phyloP scores from a whole-genome alignment of 2,113 vertebrate species.

The Anarhynchus alexandrinus region DNA sequence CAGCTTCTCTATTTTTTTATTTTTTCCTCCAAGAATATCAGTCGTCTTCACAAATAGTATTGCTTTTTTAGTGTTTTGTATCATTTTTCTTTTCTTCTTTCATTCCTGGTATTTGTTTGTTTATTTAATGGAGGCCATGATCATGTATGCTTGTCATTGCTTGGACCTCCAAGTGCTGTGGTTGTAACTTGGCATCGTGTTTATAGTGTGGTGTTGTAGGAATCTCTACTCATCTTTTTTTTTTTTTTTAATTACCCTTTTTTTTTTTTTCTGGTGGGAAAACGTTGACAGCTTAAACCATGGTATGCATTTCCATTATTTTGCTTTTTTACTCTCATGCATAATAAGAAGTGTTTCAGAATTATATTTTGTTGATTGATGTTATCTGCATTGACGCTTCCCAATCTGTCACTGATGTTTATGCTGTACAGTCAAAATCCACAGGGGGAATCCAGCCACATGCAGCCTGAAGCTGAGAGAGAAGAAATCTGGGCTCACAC shows the following conservation, averaged over 20 bases:
- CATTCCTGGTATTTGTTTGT: constrained; percentile 30
- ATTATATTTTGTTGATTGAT: constrained; percentile 54
- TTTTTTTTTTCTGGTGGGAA: constrained; percentile 75
- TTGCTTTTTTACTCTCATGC: constrained; percentile 75
- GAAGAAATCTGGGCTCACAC: constrained; percentile 43
- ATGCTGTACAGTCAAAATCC: constrained; percentile 59
- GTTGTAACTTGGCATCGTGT: constrained; percentile 76
- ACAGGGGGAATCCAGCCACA: constrained; percentile 44
- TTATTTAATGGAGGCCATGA: constrained; percentile 70
- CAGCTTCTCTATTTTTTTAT: constrained; percentile 68
- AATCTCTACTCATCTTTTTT: constrained; percentile 51
- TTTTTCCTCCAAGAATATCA: constrained; percentile 62
- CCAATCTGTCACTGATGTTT: constrained; percentile 76
- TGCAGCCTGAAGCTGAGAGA: constrained; percentile 46
- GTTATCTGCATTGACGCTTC: constrained; percentile 61
- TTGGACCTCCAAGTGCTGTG: constrained; percentile 74
- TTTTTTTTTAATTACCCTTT: neutral
- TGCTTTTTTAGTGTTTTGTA: constrained; percentile 61
- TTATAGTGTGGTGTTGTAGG: constrained; percentile 73
- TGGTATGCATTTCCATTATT: constrained; percentile 78
- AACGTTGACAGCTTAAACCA: constrained; percentile 72
- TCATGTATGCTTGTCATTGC: constrained; percentile 77
- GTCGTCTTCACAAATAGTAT: constrained; percentile 66
- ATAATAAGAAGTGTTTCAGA: constrained; percentile 64
- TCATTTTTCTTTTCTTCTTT: constrained; percentile 60